Percentiles rank a stretch among this genome's conserved stretches.
phyloP scores from a whole-genome alignment of 2,888 invertebrate species.

The Euplexia lucipara region DNA sequence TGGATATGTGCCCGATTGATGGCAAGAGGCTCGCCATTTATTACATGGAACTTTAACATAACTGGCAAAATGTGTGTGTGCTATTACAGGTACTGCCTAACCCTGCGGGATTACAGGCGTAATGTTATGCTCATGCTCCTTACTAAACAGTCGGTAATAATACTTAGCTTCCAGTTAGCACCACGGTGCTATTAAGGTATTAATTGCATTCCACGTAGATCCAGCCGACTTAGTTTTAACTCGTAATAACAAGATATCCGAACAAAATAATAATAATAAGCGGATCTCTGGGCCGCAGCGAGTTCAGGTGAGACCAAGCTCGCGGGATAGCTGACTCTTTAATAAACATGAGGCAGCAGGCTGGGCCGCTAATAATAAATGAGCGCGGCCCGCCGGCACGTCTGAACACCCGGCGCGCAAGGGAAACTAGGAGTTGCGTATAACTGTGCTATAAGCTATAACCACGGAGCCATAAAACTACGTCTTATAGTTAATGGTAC shows the following conservation, averaged over 20 bases:
- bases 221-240: conserved; percentile 18
- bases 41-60: too few species aligned
- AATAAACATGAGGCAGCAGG: conserved; percentile 80
- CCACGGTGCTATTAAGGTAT: background rate
- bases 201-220: conserved; percentile 14
- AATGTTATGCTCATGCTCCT: too few species aligned
- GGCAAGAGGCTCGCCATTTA: too few species aligned
- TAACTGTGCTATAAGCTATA: conserved; percentile 51
- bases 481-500: conserved; percentile 58
- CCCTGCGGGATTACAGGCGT: too few species aligned
- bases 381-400: conserved; percentile 69
- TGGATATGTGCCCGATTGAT: too few species aligned
- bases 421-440: conserved; percentile 56
- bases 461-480: conserved; percentile 46
- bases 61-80: too few species aligned
- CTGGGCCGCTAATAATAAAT: conserved; percentile 81
- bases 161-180: conserved; percentile 5
- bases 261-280: conserved; percentile 70
- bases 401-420: conserved; percentile 65
- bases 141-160: too few species aligned
- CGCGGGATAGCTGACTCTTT: conserved; percentile 75
- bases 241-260: conserved; percentile 42
- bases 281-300: conserved; percentile 63
- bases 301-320: conserved; percentile 74
- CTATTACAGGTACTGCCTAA: too few species aligned